phyloP scores from a whole-genome alignment of 2,888 invertebrate species.

The Habroteleia sp. region DNA sequence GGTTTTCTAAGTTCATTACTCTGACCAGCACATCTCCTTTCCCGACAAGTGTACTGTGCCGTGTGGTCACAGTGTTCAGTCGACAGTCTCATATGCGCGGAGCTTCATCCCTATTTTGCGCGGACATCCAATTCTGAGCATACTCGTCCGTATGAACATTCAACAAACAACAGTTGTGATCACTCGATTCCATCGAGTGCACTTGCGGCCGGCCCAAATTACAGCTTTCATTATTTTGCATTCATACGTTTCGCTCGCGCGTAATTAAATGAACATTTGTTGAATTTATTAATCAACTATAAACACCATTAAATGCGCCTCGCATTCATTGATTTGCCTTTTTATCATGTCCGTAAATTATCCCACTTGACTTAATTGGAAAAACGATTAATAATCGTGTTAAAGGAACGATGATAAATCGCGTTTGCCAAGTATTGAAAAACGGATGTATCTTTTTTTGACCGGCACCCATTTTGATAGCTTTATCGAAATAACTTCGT shows the following conservation, averaged over 20 bases:
- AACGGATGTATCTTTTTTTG: too few relatives aligned
- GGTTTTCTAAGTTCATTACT: slow-evolving; percentile 81
- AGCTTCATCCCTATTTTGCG: slow-evolving; percentile 71
- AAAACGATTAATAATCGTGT: slow-evolving; percentile 25
- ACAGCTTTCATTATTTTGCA: slow-evolving; percentile 16
- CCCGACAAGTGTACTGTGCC: slow-evolving; percentile 74
- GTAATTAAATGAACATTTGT: slow-evolving; percentile 44
- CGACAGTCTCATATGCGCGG: slow-evolving; percentile 66
- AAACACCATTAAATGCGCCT: slow-evolving; percentile 22
- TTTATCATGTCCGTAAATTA: slow-evolving; percentile 29
- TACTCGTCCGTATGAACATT: slow-evolving; percentile 38
- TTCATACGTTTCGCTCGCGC: slow-evolving; percentile 14
- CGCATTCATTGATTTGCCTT: slow-evolving; percentile 23
- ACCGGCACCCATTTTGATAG: too few relatives aligned
- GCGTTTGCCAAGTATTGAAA: neutral
- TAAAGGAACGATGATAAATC: slow-evolving; percentile 7
- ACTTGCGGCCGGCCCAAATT: slow-evolving; percentile 18
- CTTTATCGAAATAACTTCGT: too few relatives aligned
- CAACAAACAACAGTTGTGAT: slow-evolving; percentile 22
- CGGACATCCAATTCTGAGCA: slow-evolving; percentile 43
- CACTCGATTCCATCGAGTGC: slow-evolving; percentile 29
- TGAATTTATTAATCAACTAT: slow-evolving; percentile 37
- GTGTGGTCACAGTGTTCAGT: slow-evolving; percentile 69
- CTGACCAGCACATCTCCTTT: slow-evolving; percentile 72
- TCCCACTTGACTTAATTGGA: slow-evolving; percentile 24